Percentiles rank a stretch among this genome's conserved stretches.
These are phyloP conservation scores for Lordiphosa collinella DNA, from an alignment of 1,140 invertebrate species.

Conservation along the genomic window DNA sequence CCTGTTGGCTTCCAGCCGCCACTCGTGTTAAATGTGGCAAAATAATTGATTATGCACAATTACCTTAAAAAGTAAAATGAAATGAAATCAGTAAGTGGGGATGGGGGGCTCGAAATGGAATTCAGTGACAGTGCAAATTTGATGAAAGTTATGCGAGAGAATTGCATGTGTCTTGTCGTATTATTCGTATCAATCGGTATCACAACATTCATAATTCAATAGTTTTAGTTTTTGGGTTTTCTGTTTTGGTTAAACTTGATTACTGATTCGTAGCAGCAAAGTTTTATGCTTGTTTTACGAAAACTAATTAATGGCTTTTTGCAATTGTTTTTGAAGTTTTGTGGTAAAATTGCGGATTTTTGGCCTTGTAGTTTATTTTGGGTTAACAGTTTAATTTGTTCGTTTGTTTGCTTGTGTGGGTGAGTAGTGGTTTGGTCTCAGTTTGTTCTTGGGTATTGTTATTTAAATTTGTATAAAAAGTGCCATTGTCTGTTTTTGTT, in stretches of 20 bases:
- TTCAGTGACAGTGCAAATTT: slow-evolving; percentile 11
- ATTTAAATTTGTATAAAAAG: slow-evolving; percentile 70
- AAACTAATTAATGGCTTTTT: slow-evolving; percentile 43
- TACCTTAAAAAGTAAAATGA: slow-evolving; percentile 26
- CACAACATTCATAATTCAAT: slow-evolving; percentile 65
- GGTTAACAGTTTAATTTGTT: slow-evolving; percentile 15
- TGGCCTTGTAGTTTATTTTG: slow-evolving; percentile 20
- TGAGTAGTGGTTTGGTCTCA: slow-evolving; percentile 39
- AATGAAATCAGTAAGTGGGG: neutral
- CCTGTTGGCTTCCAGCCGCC: slow-evolving; percentile 18
- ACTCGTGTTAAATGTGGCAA: slow-evolving; percentile 65
- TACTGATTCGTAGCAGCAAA: slow-evolving; percentile 30
- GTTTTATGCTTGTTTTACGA: slow-evolving; percentile 25
- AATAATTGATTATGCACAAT: slow-evolving; percentile 77
- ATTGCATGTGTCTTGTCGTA: slow-evolving; percentile 10
- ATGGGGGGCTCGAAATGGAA: neutral
- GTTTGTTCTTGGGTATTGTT: slow-evolving; percentile 18
- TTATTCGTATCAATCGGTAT: slow-evolving; percentile 48
- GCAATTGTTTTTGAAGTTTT: slow-evolving; percentile 31
- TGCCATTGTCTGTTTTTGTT: slow-evolving; percentile 58
- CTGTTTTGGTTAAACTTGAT: slow-evolving; percentile 33
- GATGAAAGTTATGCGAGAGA: slow-evolving; percentile 1
- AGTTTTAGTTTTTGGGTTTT: slow-evolving; percentile 3
- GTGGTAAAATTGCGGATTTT: slow-evolving; percentile 14
- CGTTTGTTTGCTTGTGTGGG: slow-evolving; percentile 31